These are phyloP conservation scores for Pachyseris speciosa DNA, from an alignment of 64 coral and sea anemone species.

Conservation along the genomic window DNA sequence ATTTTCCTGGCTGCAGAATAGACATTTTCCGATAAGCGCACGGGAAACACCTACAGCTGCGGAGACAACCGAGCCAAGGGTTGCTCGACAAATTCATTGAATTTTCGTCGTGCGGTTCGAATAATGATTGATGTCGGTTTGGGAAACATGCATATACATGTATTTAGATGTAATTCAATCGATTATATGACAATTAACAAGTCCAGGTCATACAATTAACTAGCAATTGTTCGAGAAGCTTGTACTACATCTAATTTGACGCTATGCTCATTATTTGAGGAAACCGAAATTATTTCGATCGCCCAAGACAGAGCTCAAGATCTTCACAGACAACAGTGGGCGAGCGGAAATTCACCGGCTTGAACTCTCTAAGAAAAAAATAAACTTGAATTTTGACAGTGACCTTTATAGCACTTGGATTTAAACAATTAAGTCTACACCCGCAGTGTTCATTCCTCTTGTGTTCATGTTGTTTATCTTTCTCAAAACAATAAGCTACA, in stretches of 20 bases:
- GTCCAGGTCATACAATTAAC: constrained; percentile 94
- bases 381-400: constrained; percentile 43
- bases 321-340: background rate
- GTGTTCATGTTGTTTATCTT: constrained; percentile 93
- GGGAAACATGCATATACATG: constrained; percentile 85
- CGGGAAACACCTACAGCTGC: constrained; percentile 30
- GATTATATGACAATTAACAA: constrained; percentile 99
- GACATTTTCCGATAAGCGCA: constrained; percentile 1
- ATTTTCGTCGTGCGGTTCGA: constrained; percentile 1
- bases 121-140: constrained; percentile 66
- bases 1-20: constrained; percentile 1
- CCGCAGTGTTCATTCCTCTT: constrained; percentile 41
- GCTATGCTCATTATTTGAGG: constrained; percentile 49
- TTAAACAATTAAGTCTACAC: constrained; percentile 54
- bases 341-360: background rate
- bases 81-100: background rate
- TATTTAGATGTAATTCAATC: constrained; percentile 96
- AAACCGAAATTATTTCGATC: constrained; percentile 58
- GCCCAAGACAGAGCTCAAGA: background rate
- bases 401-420: constrained; percentile 44
- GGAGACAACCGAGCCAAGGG: background rate
- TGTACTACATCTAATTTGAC: constrained; percentile 89
- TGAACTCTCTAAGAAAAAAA: constrained; percentile 24
- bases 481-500: constrained; percentile 84
- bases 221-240: constrained; percentile 90